Evolutionary conservation across 2,797 vertebrate genomes (phyloP), one percentile per base, ranked within the genome.

Genomic region (Dryobates pubescens): DNA sequence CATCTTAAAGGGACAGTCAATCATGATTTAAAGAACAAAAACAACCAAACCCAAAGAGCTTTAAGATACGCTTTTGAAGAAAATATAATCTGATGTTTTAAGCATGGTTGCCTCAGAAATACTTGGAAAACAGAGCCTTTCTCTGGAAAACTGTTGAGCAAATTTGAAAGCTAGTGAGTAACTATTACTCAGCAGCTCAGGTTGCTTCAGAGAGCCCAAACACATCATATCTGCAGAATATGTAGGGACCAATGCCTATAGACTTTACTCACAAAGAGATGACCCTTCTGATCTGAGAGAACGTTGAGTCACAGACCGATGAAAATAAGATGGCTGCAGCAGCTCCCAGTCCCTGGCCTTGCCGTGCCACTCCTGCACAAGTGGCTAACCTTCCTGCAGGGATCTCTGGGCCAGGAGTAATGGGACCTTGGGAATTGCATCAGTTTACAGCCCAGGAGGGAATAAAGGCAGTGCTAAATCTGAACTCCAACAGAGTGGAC

Each of bases 261-360:
- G 84, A 71, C 45, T 88, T 91, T 72, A 88, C 63, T 75, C 82
- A 88, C 77, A 76, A 56, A 72, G 53, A 86, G 49, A 81, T 88
- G 88, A 92, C 77, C 77, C 63, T 64, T 80, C 84, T 91, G 93
- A 82, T 61, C 58, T 54, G 61, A 61, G 38, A 79, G 74, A 19
- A 9, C 1, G 1, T 11, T 82, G 92, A 94, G 75, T 94, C 91
- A 90, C 78, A 75, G 71, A n/a, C 69, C 76, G 67, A 88, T 34
- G 72, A 57, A 86, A 89, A 87, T 87, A 69, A 70, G 75, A 76
- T 2, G 72, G 78, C 43, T 76, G 72, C 57, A 57, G 84, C 74
- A 90, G n/a, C 36, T 89, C 79, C 61, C 49, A 76, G 9, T 1
- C 1, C 47, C 62, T 74, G 5, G 2, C 58, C 67, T 59, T 83